These are phyloP conservation scores for Diadumene lineata DNA, from an alignment of 92 coral and sea anemone genomes.

Conservation along the genomic window DNA sequence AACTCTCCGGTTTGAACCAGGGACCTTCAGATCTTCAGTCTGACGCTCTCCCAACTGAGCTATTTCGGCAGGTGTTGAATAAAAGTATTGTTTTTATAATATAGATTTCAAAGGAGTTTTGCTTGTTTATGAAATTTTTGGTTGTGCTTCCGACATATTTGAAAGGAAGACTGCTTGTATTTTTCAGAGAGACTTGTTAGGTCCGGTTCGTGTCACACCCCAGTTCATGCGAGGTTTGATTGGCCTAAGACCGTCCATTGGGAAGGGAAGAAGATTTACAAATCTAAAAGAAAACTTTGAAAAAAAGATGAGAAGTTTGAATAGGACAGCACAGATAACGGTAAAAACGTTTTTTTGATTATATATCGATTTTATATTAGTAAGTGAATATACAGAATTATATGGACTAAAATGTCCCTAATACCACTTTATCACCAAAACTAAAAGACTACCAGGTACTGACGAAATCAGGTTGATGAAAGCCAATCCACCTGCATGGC, in stretches of 20 bases:
- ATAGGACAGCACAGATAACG: conserved; percentile 15
- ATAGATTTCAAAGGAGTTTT: not conserved
- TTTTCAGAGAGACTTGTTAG: conserved; percentile 34
- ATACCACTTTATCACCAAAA: too few relatives aligned
- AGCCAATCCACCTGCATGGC: too few relatives aligned
- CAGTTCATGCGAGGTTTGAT: conserved; percentile 49
- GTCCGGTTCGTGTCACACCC: conserved; percentile 21
- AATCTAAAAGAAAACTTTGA: conserved; percentile 20
- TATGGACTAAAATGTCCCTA: too few relatives aligned
- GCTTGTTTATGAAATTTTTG: too few relatives aligned
- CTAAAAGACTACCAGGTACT: too few relatives aligned
- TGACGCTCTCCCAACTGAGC: conserved; percentile 99
- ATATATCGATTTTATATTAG: not conserved
- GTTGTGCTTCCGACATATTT: too few relatives aligned
- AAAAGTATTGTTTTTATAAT: too few relatives aligned
- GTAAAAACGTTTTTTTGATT: not conserved
- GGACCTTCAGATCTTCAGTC: conserved; percentile 99
- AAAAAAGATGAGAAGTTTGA: conserved; percentile 2
- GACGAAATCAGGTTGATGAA: too few relatives aligned
- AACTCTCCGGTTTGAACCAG: conserved; percentile 98
- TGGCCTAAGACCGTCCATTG: conserved; percentile 54
- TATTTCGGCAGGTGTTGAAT: conserved; percentile 81
- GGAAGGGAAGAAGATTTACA: conserved; percentile 38
- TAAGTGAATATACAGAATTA: too few relatives aligned
- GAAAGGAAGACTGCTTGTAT: too few relatives aligned